These are phyloP conservation scores for Varroa destructor DNA, from an alignment of 1,140 invertebrate genomes.

Conservation along the genomic window DNA sequence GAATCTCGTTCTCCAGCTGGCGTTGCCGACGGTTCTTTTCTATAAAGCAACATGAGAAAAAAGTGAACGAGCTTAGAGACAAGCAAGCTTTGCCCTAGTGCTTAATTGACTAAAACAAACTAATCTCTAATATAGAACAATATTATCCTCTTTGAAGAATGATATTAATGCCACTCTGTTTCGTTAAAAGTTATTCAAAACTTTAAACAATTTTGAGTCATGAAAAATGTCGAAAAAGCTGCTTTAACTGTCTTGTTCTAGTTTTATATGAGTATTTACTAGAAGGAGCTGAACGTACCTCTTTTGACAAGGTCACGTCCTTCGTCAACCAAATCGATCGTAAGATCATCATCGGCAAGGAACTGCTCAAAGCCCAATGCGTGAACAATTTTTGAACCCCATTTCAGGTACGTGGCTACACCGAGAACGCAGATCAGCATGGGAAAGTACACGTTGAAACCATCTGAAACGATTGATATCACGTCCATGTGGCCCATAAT, in stretches of 20 bases:
- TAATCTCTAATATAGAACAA: not conserved
- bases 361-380: slow-evolving; percentile 86
- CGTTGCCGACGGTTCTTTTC: slow-evolving; percentile 34
- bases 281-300: slow-evolving; percentile 42
- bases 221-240: no score
- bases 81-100: no score
- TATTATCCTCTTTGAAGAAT: slow-evolving; percentile 18
- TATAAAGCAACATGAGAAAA: slow-evolving; percentile 16
- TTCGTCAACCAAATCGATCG: slow-evolving; percentile 79
- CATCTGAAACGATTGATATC: slow-evolving; percentile 85
- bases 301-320: slow-evolving; percentile 71
- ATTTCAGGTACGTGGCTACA: slow-evolving; percentile 80
- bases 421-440: slow-evolving; percentile 88
- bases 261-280: no score
- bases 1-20: slow-evolving; percentile 32
- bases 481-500: slow-evolving; percentile 99
- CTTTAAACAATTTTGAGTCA: no score
- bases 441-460: slow-evolving; percentile 98
- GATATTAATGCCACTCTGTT: no score
- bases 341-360: slow-evolving; percentile 79
- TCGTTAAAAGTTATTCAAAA: no score
- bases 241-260: no score
- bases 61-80: slow-evolving; percentile 4
- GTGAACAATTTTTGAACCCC: slow-evolving; percentile 75
- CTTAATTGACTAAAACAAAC: not conserved